Percentiles rank a stretch among this genome's conserved stretches.
Conservation (phyloP, 2,888 invertebrate species). For the Teleogryllus oceanicus region DNA sequence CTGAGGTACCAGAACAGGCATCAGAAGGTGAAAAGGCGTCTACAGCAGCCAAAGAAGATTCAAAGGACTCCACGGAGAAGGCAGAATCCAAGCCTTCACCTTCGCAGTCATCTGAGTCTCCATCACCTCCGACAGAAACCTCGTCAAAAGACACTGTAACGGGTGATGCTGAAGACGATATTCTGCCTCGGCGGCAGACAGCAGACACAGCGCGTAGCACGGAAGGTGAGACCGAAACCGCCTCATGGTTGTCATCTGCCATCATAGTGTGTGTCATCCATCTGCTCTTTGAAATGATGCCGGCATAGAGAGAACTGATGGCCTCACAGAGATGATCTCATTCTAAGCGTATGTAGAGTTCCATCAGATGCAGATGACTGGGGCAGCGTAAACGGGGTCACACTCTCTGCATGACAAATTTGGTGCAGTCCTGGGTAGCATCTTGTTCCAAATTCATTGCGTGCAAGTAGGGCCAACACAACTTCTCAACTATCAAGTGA, state of each 20-base stretch:
- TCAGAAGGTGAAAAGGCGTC: not conserved
- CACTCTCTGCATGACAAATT: too few species aligned
- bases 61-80: too few species aligned
- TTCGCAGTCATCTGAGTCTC: not conserved
- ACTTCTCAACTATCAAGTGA: too few species aligned
- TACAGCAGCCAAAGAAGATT: too few species aligned
- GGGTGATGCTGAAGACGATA: not conserved
- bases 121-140: not conserved
- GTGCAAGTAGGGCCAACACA: too few species aligned
- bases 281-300: constrained; percentile 37
- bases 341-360: too few species aligned
- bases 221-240: constrained; percentile 24
- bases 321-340: too few species aligned
- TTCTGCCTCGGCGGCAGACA: not conserved
- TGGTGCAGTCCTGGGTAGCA: too few species aligned
- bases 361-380: too few species aligned
- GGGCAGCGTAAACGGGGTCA: too few species aligned
- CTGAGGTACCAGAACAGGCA: not conserved
- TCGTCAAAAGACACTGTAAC: not conserved
- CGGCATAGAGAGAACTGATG: constrained; percentile 19
- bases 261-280: constrained; percentile 40
- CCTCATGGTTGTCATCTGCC: constrained; percentile 38
- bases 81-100: too few species aligned
- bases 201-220: not conserved
- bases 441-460: too few species aligned